Percentiles rank a stretch among this genome's conserved stretches.
These are phyloP conservation scores for Acleris holmiana DNA, from an alignment of 2,888 invertebrate genomes.

Conservation along the genomic window DNA sequence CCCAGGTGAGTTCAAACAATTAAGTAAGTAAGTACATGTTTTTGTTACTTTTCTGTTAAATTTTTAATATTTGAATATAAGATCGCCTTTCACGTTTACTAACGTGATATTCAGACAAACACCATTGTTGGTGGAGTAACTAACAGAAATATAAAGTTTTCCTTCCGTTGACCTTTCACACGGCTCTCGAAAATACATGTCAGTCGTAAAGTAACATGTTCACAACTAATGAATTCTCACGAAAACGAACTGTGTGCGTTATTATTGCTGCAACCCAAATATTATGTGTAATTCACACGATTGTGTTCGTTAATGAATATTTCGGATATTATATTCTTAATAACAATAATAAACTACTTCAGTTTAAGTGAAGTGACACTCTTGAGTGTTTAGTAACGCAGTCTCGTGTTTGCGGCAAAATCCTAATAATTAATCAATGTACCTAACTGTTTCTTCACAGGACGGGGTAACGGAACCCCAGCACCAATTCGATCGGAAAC, in stretches of 20 bases:
- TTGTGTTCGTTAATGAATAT: constrained; percentile 26
- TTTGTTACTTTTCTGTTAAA: no score
- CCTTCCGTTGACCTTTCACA: constrained; percentile 55
- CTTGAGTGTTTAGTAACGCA: constrained; percentile 3
- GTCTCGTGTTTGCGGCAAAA: constrained; percentile 5
- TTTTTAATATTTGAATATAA: no score
- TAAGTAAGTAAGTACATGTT: no score
- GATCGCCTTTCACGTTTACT: background rate
- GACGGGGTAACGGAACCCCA: constrained; percentile 21
- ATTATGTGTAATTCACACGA: constrained; percentile 23
- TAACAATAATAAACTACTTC: background rate
- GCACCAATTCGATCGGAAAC: constrained; percentile 23
- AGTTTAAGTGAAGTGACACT: background rate
- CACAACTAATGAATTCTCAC: constrained; percentile 28
- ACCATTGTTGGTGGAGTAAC: background rate
- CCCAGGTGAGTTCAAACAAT: no score
- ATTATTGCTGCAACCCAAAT: constrained; percentile 12
- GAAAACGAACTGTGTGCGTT: constrained; percentile 8
- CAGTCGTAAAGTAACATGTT: constrained; percentile 10
- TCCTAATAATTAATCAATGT: constrained; percentile 13
- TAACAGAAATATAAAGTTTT: constrained; percentile 3
- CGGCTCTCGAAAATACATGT: constrained; percentile 45
- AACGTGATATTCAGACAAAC: background rate
- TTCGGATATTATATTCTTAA: background rate
- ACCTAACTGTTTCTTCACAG: constrained; percentile 14